phyloP scores from a whole-genome alignment of 2,797 vertebrate species.

The Garrulus glandarius region DNA sequence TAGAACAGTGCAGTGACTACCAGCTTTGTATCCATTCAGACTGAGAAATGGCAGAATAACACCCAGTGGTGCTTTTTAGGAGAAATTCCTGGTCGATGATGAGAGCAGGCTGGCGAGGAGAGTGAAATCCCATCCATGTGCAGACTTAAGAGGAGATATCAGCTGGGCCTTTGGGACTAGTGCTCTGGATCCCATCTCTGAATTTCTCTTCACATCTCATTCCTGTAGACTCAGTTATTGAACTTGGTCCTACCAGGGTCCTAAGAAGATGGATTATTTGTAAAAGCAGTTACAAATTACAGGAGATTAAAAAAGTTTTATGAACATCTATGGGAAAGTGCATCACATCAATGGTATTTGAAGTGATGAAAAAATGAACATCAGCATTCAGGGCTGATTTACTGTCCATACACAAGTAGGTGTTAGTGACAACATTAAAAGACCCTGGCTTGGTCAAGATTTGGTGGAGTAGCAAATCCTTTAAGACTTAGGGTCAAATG shows the following conservation, averaged over 20 bases:
- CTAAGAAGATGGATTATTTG: background rate
- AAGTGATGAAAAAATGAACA: background rate
- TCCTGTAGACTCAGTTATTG: background rate
- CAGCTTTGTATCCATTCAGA: background rate
- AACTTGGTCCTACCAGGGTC: background rate
- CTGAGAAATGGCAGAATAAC: background rate
- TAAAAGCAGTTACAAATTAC: background rate
- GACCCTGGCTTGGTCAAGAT: background rate
- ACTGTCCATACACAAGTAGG: background rate
- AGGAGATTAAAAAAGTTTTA: background rate
- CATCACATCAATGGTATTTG: background rate
- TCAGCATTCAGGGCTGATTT: background rate
- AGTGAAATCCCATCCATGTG: fast-evolving
- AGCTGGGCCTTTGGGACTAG: background rate
- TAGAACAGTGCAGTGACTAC: background rate
- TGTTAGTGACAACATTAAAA: background rate
- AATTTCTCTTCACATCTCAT: background rate
- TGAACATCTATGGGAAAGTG: background rate
- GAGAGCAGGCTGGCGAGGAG: background rate
- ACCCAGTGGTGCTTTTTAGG: background rate
- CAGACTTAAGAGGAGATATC: background rate
- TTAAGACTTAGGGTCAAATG: background rate
- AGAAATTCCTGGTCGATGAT: background rate
- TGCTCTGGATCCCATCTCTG: background rate
- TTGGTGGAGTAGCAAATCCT: background rate